Evolutionary conservation across 1,140 invertebrate genomes (phyloP).

Genomic region (Harpegnathos saltator): DNA sequence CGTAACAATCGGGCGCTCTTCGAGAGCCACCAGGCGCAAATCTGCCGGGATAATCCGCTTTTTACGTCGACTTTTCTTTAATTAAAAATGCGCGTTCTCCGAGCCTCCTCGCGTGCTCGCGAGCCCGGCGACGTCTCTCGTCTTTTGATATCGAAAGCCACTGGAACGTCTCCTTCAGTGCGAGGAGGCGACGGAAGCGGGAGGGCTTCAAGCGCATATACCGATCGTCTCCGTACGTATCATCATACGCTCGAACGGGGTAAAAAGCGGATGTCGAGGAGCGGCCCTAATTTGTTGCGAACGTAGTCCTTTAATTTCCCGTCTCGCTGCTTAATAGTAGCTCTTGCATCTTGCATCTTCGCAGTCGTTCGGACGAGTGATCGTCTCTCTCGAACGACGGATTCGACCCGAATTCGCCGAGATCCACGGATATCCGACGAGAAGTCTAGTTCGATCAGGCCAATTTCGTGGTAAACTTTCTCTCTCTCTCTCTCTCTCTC

Average conservation of each 20-base stretch:
- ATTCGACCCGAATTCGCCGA: background rate
- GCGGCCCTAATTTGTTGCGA: slow-evolving; percentile 46
- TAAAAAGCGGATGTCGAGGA: slow-evolving; percentile 52
- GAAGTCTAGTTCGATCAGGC: no score
- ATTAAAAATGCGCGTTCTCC: slow-evolving; percentile 33
- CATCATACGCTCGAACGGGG: background rate
- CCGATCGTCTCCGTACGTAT: background rate
- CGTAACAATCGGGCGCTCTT: slow-evolving; percentile 56
- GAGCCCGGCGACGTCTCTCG: background rate
- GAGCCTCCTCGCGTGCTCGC: background rate
- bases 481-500: no score
- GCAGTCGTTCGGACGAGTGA: background rate
- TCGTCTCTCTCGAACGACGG: background rate
- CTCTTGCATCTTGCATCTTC: background rate
- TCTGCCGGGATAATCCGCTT: slow-evolving; percentile 33
- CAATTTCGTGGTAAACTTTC: no score
- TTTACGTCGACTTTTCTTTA: slow-evolving; percentile 37
- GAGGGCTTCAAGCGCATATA: no score
- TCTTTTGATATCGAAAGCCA: slow-evolving; percentile 30
- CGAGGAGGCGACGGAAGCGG: background rate
- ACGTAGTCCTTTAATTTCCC: slow-evolving; percentile 53
- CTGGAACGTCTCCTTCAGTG: background rate
- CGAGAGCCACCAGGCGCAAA: slow-evolving; percentile 20
- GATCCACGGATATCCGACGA: no score
- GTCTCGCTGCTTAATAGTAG: slow-evolving; percentile 31